Evolutionary conservation across 2,888 invertebrate genomes (phyloP).

Genomic region (Drosophila quinaria): DNA sequence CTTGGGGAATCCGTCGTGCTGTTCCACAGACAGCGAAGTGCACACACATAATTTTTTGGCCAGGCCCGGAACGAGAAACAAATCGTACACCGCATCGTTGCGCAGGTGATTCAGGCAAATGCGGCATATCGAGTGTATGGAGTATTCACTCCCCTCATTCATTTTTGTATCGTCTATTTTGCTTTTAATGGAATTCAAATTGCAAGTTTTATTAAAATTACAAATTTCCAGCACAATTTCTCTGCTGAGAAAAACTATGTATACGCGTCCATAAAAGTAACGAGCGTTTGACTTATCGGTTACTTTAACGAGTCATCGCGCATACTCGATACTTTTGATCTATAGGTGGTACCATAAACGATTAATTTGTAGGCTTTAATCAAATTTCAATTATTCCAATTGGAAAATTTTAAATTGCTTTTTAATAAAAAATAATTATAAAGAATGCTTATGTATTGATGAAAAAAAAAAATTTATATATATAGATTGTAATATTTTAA

Average conservation of each 20-base stretch:
- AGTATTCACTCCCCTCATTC: slow-evolving; percentile 50
- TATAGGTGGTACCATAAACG: background rate
- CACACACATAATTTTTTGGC: slow-evolving; percentile 81
- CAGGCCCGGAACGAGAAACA: slow-evolving; percentile 78
- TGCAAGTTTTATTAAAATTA: slow-evolving; percentile 9
- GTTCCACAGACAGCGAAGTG: slow-evolving; percentile 80
- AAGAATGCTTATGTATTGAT: background rate
- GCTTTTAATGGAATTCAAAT: background rate
- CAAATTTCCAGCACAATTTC: slow-evolving; percentile 27
- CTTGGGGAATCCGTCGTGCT: slow-evolving; percentile 82
- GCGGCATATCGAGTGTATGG: slow-evolving; percentile 81
- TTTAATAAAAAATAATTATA: no score
- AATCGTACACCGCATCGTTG: slow-evolving; percentile 66
- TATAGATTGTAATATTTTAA: no score
- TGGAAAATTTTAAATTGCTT: background rate
- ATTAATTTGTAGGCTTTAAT: background rate
- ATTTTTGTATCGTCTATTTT: slow-evolving; percentile 50
- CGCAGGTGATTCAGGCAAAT: slow-evolving; percentile 78
- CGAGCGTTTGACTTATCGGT: slow-evolving; percentile 38
- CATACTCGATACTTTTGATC: slow-evolving; percentile 36
- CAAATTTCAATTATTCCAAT: background rate
- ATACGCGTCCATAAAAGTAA: slow-evolving; percentile 55
- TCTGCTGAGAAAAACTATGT: slow-evolving; percentile 50
- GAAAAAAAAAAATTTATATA: background rate
- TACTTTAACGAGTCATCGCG: slow-evolving; percentile 30